Conservation (phyloP, 1,140 invertebrate species). For the Drosophila baimaii region DNA sequence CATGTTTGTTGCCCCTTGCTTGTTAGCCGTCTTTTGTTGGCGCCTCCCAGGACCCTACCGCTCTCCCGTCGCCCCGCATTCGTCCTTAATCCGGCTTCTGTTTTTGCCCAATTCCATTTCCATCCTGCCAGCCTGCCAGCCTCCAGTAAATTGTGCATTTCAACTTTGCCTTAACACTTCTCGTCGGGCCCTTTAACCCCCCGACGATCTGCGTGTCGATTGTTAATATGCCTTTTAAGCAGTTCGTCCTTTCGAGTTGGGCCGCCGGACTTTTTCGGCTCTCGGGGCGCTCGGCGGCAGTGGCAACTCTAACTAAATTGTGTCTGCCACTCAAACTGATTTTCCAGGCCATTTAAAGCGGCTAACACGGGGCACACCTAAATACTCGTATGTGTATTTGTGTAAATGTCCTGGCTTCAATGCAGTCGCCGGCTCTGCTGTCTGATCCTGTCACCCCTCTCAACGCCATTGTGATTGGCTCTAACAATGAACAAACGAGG, state of each 20-base stretch:
- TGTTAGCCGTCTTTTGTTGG: conserved; percentile 52
- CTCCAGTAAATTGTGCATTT: conserved; percentile 57
- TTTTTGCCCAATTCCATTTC: conserved; percentile 25
- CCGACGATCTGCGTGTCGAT: conserved; percentile 33
- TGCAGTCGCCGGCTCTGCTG: conserved; percentile 29
- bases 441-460: conserved; percentile 38
- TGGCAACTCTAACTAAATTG: conserved; percentile 35
- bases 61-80: neutral
- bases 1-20: conserved; percentile 42
- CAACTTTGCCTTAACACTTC: conserved; percentile 45
- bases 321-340: conserved; percentile 39
- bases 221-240: conserved; percentile 55
- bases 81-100: conserved; percentile 16
- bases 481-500: conserved; percentile 33
- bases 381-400: conserved; percentile 34
- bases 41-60: neutral
- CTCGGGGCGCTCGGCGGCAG: neutral
- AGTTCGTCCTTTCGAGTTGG: conserved; percentile 26
- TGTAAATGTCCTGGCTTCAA: conserved; percentile 42
- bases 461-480: conserved; percentile 29
- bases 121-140: conserved; percentile 4
- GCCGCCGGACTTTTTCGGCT: conserved; percentile 5
- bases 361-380: conserved; percentile 8
- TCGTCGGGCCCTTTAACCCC: neutral
- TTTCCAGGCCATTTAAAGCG: conserved; percentile 60